These are phyloP conservation scores for Sinelater perroti DNA, from an alignment of 2,888 invertebrate genomes.

Conservation along the genomic window DNA sequence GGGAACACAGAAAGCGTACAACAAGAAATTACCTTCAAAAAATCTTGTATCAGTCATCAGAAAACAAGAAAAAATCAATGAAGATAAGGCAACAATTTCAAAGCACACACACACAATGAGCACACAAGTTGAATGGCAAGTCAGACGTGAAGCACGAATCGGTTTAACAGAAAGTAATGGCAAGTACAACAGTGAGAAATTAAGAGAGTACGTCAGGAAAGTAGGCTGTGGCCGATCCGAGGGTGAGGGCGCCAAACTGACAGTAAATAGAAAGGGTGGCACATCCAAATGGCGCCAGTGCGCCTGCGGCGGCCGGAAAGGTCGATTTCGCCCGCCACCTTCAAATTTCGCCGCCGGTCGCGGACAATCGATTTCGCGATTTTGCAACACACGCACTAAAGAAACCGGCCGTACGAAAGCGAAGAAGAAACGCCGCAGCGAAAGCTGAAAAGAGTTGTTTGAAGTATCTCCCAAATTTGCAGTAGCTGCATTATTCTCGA, in stretches of 20 bases:
- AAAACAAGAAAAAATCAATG: slow-evolving; percentile 45
- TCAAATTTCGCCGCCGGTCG: too few species aligned
- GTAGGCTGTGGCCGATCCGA: slow-evolving; percentile 45
- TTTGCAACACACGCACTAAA: too few species aligned
- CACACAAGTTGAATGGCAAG: slow-evolving; percentile 38
- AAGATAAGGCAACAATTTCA: slow-evolving; percentile 40
- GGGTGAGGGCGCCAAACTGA: slow-evolving; percentile 47
- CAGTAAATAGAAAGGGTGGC: slow-evolving; percentile 47
- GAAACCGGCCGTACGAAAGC: too few species aligned
- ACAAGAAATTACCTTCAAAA: slow-evolving; percentile 38
- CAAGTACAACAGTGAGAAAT: slow-evolving; percentile 43
- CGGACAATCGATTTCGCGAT: too few species aligned
- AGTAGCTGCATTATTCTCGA: too few species aligned
- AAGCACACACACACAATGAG: slow-evolving; percentile 40
- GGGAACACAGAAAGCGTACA: not conserved
- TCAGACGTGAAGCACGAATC: slow-evolving; percentile 38
- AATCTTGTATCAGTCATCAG: slow-evolving; percentile 44
- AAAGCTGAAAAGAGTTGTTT: too few species aligned
- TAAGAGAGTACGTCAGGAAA: slow-evolving; percentile 44
- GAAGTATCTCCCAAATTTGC: too few species aligned
- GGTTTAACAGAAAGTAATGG: slow-evolving; percentile 40
- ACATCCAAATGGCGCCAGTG: slow-evolving; percentile 36
- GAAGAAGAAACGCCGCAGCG: too few species aligned
- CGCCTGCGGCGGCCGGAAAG: slow-evolving; percentile 42
- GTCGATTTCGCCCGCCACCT: slow-evolving; percentile 46